Evolutionary conservation across 1,140 invertebrate species (phyloP).

Genomic region (Lysiphlebus fabarum): DNA sequence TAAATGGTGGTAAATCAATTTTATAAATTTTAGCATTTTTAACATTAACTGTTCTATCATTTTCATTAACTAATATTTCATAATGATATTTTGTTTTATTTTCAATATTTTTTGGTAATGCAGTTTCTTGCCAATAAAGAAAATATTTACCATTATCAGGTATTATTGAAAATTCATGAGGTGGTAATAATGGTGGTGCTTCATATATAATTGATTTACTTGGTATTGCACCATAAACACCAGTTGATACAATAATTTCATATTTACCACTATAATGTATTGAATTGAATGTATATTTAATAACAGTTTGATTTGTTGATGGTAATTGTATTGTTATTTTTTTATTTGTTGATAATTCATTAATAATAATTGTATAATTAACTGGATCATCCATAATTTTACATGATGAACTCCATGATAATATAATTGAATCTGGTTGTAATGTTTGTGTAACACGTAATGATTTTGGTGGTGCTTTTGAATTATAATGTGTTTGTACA

Average conservation of each 20-base stretch:
- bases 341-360: slow-evolving; percentile 54
- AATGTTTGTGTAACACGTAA: slow-evolving; percentile 45
- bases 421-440: slow-evolving; percentile 55
- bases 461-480: slow-evolving; percentile 61
- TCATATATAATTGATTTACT: slow-evolving; percentile 52
- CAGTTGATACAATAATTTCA: slow-evolving; percentile 60
- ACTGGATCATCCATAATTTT: slow-evolving; percentile 54
- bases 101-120: slow-evolving; percentile 30
- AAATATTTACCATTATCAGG: slow-evolving; percentile 56
- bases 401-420: slow-evolving; percentile 59
- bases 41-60: slow-evolving; percentile 54
- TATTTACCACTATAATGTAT: slow-evolving; percentile 65
- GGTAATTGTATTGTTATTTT: slow-evolving; percentile 50
- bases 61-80: slow-evolving; percentile 63
- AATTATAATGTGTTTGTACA: slow-evolving; percentile 64
- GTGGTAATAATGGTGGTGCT: slow-evolving; percentile 62
- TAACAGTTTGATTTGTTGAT: slow-evolving; percentile 47
- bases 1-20: slow-evolving; percentile 57
- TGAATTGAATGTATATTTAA: slow-evolving; percentile 57
- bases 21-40: slow-evolving; percentile 52
- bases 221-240: slow-evolving; percentile 49
- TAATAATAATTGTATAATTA: slow-evolving; percentile 61
- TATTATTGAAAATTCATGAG: slow-evolving; percentile 62
- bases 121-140: slow-evolving; percentile 61
- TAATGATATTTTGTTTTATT: slow-evolving; percentile 57